Percentiles rank a stretch among this genome's conserved stretches.
Conservation (phyloP, 2,113 vertebrate species). For the Muntiacus reevesi region DNA sequence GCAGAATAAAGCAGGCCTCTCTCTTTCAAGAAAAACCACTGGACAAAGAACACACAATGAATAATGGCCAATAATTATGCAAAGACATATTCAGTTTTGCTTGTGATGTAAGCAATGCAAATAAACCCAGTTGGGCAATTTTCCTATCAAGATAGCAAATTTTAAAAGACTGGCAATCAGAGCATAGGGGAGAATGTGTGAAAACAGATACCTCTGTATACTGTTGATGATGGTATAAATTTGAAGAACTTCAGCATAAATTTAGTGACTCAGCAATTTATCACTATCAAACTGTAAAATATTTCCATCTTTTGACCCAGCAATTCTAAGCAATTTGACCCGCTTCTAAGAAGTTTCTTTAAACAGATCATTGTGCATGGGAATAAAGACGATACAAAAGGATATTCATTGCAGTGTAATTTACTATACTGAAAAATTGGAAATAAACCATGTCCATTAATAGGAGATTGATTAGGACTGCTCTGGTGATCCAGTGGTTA, state of each 20-base stretch:
- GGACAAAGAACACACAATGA: neutral
- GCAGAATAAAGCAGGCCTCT: neutral
- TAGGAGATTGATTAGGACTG: neutral
- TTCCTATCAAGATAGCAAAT: constrained; percentile 28
- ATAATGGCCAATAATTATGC: neutral
- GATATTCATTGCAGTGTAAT: neutral
- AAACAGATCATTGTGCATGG: neutral
- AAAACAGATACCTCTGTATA: neutral
- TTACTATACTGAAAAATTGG: neutral
- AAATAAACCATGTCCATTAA: neutral
- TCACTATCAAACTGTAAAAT: neutral
- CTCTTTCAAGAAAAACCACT: constrained; percentile 36
- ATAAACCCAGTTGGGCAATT: neutral
- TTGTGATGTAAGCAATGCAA: neutral
- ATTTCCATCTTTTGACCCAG: neutral
- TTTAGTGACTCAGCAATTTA: neutral
- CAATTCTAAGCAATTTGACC: neutral
- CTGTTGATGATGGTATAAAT: neutral
- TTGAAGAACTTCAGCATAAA: neutral
- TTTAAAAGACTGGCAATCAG: neutral
- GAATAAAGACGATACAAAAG: neutral
- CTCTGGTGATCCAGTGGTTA: neutral
- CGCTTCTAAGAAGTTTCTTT: neutral
- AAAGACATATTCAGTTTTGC: neutral
- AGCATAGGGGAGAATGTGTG: neutral